Evolutionary conservation across 2,797 vertebrate species (phyloP).

Genomic region (Mus spretus): DNA sequence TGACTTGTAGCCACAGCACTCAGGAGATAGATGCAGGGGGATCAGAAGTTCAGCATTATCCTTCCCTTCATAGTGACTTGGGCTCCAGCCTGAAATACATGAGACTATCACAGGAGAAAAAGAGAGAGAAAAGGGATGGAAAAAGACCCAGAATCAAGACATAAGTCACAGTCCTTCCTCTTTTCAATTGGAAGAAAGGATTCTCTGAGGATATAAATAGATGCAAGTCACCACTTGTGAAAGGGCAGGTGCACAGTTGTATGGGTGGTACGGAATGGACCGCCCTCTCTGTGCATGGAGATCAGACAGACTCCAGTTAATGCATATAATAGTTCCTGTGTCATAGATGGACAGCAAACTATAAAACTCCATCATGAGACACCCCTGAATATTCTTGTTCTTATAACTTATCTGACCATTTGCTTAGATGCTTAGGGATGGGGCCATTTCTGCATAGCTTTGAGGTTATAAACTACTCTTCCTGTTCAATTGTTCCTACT

Average conservation of each 20-base stretch:
- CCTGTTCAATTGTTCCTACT: not conserved
- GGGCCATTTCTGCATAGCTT: not conserved
- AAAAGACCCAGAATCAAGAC: not conserved
- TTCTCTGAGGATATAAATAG: not conserved
- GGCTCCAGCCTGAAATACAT: not conserved
- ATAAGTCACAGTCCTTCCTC: not conserved
- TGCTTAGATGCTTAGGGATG: not conserved
- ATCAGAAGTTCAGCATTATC: not conserved
- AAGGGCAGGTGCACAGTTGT: not conserved
- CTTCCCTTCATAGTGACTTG: not conserved
- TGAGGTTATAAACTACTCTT: not conserved
- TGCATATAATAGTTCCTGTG: not conserved
- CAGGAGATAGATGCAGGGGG: not conserved
- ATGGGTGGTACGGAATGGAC: not conserved
- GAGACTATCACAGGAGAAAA: not conserved
- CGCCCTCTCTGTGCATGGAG: not conserved
- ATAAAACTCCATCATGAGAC: not conserved
- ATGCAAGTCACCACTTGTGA: not conserved
- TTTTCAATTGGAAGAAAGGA: not conserved
- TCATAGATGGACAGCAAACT: not conserved
- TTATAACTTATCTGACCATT: not conserved
- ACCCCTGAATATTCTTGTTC: not conserved
- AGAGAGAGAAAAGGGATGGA: not conserved
- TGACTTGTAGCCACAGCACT: not conserved
- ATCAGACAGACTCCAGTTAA: not conserved